Conservation (phyloP, 2,113 vertebrate genomes). For the Colistium nudipinnis region DNA sequence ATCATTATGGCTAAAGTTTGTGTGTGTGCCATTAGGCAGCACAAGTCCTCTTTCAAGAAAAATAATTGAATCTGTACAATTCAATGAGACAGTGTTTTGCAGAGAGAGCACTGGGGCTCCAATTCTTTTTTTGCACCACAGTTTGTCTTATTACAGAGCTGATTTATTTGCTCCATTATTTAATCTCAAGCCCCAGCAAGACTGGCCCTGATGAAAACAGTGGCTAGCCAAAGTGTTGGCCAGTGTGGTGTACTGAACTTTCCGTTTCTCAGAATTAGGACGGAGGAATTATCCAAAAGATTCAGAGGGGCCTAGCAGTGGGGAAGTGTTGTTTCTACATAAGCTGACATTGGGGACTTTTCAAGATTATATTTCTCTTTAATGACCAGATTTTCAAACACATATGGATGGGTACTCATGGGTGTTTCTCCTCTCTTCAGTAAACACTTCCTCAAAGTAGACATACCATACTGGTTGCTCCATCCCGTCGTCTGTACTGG, state of each 20-base stretch:
- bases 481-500: neutral
- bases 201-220: constrained; percentile 61
- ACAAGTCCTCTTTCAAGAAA: neutral
- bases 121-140: constrained; percentile 26
- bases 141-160: constrained; percentile 59
- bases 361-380: constrained; percentile 31
- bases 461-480: constrained; percentile 7
- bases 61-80: constrained; percentile 18
- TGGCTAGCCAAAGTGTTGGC: constrained; percentile 48
- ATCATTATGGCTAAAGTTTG: neutral
- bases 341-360: constrained; percentile 24
- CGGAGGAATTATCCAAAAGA: constrained; percentile 6
- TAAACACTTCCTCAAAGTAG: constrained; percentile 18
- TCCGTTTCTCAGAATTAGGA: constrained; percentile 11
- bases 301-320: neutral
- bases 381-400: constrained; percentile 40
- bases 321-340: neutral
- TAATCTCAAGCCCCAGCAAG: constrained; percentile 50
- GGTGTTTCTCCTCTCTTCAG: constrained; percentile 6
- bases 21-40: constrained; percentile 7
- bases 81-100: constrained; percentile 15
- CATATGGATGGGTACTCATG: neutral
- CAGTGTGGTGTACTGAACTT: constrained; percentile 73
- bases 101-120: constrained; percentile 6
- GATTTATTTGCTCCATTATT: constrained; percentile 65